A percentile compares a stretch with the other conserved stretches of the same genome.
Conservation (phyloP, 1,140 invertebrate genomes). For the Papilio glaucus region DNA sequence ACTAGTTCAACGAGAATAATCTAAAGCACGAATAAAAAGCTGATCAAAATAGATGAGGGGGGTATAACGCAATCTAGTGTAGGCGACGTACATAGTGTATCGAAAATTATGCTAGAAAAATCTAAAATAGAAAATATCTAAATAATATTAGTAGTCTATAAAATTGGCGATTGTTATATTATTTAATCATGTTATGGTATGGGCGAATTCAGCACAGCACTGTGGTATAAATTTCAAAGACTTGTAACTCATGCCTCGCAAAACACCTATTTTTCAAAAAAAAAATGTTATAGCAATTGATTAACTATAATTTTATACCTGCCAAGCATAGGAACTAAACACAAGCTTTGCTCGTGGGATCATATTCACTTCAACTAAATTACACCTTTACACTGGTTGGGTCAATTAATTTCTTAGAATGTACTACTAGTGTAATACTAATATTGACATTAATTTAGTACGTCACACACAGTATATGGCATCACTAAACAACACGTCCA, state of each 20-base stretch:
- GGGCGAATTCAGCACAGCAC: neutral
- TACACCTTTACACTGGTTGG: conserved; percentile 58
- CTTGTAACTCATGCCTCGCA: neutral
- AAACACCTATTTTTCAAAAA: neutral
- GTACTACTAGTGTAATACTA: conserved; percentile 46
- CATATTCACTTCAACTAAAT: conserved; percentile 57
- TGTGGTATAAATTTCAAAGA: neutral
- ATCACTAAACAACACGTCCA: conserved; percentile 8
- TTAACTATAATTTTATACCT: conserved; percentile 43
- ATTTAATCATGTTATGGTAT: neutral
- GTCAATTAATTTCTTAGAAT: conserved; percentile 52
- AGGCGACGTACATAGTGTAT: neutral
- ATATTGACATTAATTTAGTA: conserved; percentile 52
- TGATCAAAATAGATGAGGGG: neutral
- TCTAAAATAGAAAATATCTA: no score
- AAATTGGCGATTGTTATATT: no score
- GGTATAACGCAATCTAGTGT: neutral
- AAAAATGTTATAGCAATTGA: conserved; percentile 5
- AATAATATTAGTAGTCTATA: neutral
- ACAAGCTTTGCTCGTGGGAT: conserved; percentile 77
- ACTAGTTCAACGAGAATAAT: neutral
- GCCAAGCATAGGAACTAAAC: conserved; percentile 81
- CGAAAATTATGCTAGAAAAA: no score
- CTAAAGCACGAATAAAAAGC: neutral
- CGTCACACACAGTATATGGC: neutral